Evolutionary conservation across 2,113 vertebrate genomes (phyloP), one percentile per base, ranked within the genome.

Genomic region (Argyrosomus japonicus): DNA sequence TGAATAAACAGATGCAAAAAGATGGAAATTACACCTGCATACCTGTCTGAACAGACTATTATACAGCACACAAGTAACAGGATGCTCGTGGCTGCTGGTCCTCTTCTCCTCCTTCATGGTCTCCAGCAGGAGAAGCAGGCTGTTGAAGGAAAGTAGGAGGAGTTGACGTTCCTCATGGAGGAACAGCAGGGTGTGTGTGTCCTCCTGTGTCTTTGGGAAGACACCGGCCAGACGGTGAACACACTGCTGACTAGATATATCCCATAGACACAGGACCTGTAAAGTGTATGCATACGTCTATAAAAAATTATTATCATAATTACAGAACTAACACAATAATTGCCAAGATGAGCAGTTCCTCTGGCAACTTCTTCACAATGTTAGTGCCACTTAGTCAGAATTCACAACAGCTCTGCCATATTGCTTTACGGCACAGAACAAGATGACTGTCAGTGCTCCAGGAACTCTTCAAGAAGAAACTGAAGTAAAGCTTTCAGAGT

Each of bases 31-130:
- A 6, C 32, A 21, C 6, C 50, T 9, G n/a, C 36, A 47, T 54
- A 94, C 93, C 95, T 97, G 95, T 84, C 93, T 94, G 77, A 93
- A 87, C 58, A 90, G 57, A 0, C 47, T 92, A 75, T 86, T 95
- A 57, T 95, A 94, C 62, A 96, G 91, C 29, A 96, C 92, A 73
- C 95, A 96, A 1, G 92, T 96, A 79, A 95, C 93, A 0, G 92
- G 87, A 56, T 90, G 94, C 53, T 93, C 40, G 0, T 96, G 94
- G 86, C 95, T 96, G 89, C 87, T 93, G 79, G 56, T 88, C 70
- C 73, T 94, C 23, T 81, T 54, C 21, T 85, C 67, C 70, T 93
- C 94, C 29, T 80, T 88, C 63, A 87, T 80, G 43, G 84, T 90
- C 77, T 95, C 94, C 88, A 97, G 70, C 43, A 97, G 68, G 14